phyloP scores from a whole-genome alignment of 1,140 invertebrate genomes.

The Euborellia annulipes region DNA sequence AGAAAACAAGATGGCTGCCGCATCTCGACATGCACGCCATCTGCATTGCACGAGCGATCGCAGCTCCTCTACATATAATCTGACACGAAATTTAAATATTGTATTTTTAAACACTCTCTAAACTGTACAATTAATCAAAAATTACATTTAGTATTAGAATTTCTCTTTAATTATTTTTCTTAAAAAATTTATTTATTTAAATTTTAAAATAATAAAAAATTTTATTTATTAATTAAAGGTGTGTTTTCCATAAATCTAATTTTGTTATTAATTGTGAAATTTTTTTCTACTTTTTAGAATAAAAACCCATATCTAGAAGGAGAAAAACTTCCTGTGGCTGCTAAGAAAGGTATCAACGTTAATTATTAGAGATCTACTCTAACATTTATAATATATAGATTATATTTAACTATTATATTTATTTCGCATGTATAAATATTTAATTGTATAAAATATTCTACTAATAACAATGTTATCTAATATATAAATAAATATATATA shows the following conservation, averaged over 20 bases:
- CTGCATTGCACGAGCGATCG: too few species aligned
- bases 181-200: constrained; percentile 13
- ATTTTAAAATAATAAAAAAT: constrained; percentile 13
- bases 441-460: too few species aligned
- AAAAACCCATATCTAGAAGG: constrained; percentile 63
- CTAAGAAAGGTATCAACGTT: constrained; percentile 69
- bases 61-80: too few species aligned
- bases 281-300: constrained; percentile 31
- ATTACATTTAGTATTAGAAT: constrained; percentile 1
- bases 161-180: constrained; percentile 7
- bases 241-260: too few species aligned
- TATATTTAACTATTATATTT: too few species aligned
- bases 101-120: not conserved
- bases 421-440: too few species aligned
- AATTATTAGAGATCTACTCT: constrained; percentile 13
- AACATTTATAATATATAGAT: too few species aligned
- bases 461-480: too few species aligned
- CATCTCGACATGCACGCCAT: too few species aligned
- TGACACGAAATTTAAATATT: too few species aligned
- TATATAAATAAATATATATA: too few species aligned
- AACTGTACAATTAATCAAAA: not conserved
- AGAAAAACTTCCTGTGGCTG: constrained; percentile 69
- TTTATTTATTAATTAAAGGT: constrained; percentile 5
- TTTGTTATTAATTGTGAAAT: constrained; percentile 5
- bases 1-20: too few species aligned